Conservation (phyloP, 2,113 vertebrate genomes). For the Puffinus mauretanicus region DNA sequence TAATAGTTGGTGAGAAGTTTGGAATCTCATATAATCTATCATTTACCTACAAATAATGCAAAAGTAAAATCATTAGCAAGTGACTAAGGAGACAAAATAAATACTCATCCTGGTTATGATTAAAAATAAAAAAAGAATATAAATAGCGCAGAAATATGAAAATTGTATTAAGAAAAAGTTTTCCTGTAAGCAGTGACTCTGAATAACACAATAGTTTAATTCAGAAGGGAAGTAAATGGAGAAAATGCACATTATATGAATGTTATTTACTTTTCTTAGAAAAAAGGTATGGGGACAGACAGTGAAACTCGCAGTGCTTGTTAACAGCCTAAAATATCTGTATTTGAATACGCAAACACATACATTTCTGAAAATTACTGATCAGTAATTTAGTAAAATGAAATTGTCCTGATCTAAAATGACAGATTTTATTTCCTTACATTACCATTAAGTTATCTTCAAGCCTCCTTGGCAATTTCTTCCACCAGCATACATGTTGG, state of each 20-base stretch:
- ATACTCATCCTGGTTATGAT: neutral
- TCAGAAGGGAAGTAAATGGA: neutral
- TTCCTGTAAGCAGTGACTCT: neutral
- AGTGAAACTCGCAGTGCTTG: neutral
- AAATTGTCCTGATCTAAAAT: neutral
- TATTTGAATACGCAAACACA: neutral
- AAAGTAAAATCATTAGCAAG: neutral
- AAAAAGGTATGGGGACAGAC: neutral
- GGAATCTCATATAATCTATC: slow-evolving; percentile 87
- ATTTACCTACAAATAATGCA: slow-evolving; percentile 76
- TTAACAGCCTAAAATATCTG: neutral
- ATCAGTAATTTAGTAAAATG: neutral
- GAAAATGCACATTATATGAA: neutral
- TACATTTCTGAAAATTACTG: neutral
- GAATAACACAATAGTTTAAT: neutral
- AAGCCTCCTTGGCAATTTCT: neutral
- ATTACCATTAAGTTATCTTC: neutral
- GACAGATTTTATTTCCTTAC: neutral
- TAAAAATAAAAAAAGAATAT: neutral
- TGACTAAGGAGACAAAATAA: neutral
- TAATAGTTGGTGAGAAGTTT: slow-evolving; percentile 91
- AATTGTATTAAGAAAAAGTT: neutral
- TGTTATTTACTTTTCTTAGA: neutral
- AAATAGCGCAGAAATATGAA: neutral
- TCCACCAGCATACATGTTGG: neutral